phyloP scores from a whole-genome alignment of 2,888 invertebrate genomes.

The Nudaria mundana region DNA sequence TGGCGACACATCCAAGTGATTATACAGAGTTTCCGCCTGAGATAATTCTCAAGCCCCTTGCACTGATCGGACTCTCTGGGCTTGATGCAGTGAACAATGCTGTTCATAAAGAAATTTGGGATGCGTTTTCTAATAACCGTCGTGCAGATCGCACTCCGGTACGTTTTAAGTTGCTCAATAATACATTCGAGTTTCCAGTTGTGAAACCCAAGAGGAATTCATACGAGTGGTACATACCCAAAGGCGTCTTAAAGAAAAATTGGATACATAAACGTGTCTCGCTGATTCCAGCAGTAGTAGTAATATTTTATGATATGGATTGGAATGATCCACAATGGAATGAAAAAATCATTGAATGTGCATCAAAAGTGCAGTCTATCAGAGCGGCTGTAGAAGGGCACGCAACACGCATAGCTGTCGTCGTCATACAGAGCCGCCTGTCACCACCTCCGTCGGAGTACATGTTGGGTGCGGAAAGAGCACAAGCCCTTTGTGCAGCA shows the following conservation, averaged over 20 bases:
- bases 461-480: conserved; percentile 92
- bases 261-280: conserved; percentile 97
- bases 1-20: conserved; percentile 81
- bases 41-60: conserved; percentile 90
- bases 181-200: conserved; percentile 93
- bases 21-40: conserved; percentile 89
- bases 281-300: conserved; percentile 94
- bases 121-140: conserved; percentile 92
- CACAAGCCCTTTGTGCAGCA: conserved; percentile 92
- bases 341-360: conserved; percentile 96
- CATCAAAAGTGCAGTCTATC: conserved; percentile 91
- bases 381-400: conserved; percentile 88
- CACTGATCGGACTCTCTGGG: conserved; percentile 93
- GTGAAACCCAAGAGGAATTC: conserved; percentile 93
- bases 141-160: conserved; percentile 91
- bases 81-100: conserved; percentile 92
- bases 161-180: conserved; percentile 89
- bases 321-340: conserved; percentile 98
- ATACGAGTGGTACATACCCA: conserved; percentile 97
- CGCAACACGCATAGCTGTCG: conserved; percentile 90
- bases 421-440: conserved; percentile 93
- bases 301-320: conserved; percentile 97
- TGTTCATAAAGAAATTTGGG: conserved; percentile 96
- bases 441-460: conserved; percentile 91
- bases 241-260: conserved; percentile 95